A percentile compares a stretch with the other conserved stretches of the same genome.
phyloP scores from a whole-genome alignment of 2,888 invertebrate genomes.

The Machimus rusticus region DNA sequence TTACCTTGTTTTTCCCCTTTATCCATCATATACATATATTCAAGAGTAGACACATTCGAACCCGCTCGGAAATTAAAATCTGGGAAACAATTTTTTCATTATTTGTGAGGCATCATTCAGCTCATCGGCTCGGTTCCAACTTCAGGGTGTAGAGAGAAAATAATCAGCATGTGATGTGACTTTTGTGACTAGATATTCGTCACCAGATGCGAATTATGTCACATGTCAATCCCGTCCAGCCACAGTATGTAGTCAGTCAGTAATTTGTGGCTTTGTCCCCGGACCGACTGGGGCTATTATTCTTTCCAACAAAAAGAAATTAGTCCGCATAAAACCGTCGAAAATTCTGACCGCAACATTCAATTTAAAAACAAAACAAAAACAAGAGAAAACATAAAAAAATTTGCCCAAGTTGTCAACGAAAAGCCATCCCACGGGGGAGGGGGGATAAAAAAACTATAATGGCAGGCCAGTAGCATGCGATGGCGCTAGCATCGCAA shows the following conservation, averaged over 20 bases:
- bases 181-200: not conserved
- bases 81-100: too few relatives aligned
- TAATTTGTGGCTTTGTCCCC: not conserved
- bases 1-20: too few relatives aligned
- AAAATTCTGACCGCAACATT: not conserved
- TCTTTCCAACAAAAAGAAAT: not conserved
- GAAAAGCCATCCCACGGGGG: not conserved
- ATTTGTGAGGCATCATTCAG: too few relatives aligned
- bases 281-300: not conserved
- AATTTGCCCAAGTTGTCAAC: not conserved
- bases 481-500: not conserved
- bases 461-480: not conserved
- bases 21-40: too few relatives aligned
- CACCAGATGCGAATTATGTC: not conserved
- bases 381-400: not conserved
- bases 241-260: not conserved
- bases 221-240: not conserved
- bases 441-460: not conserved
- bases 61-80: too few relatives aligned
- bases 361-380: not conserved
- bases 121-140: too few relatives aligned
- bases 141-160: not conserved
- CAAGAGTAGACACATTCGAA: too few relatives aligned
- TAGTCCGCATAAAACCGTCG: not conserved
- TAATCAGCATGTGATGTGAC: not conserved